These are phyloP conservation scores for Pardosa pseudoannulata DNA, from an alignment of 2,888 invertebrate genomes.

Conservation along the genomic window DNA sequence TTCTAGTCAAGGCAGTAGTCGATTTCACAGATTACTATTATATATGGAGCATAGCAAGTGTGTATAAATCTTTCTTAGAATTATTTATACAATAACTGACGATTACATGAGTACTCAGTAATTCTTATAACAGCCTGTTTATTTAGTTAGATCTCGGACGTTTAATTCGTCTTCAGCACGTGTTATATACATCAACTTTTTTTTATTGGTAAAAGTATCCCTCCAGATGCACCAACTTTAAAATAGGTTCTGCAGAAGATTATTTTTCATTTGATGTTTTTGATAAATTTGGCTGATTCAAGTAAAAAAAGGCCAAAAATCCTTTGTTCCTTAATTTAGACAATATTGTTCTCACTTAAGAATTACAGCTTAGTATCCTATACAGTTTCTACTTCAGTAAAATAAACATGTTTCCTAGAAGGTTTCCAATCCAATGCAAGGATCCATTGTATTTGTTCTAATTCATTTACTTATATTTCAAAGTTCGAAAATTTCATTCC, in stretches of 20 bases:
- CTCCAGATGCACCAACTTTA: not conserved
- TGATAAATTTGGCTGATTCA: constrained; percentile 44
- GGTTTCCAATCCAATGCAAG: too few relatives aligned
- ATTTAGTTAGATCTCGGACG: not conserved
- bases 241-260: constrained; percentile 1
- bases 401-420: too few relatives aligned
- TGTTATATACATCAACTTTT: not conserved
- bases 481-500: too few relatives aligned
- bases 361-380: not conserved
- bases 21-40: too few relatives aligned
- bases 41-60: too few relatives aligned
- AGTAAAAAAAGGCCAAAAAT: not conserved
- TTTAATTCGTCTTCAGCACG: not conserved
- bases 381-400: too few relatives aligned
- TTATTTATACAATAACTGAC: too few relatives aligned
- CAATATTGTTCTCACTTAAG: constrained; percentile 28
- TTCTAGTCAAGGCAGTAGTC: too few relatives aligned
- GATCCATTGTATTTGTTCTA: too few relatives aligned
- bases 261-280: constrained; percentile 12
- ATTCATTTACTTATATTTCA: too few relatives aligned
- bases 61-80: too few relatives aligned
- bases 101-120: too few relatives aligned
- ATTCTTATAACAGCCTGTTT: not conserved
- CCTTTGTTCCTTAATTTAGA: constrained; percentile 32
- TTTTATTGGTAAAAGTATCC: not conserved